Base-by-base conservation (phyloP, 2,888 invertebrate genomes). In the Axea sp. region DNA sequence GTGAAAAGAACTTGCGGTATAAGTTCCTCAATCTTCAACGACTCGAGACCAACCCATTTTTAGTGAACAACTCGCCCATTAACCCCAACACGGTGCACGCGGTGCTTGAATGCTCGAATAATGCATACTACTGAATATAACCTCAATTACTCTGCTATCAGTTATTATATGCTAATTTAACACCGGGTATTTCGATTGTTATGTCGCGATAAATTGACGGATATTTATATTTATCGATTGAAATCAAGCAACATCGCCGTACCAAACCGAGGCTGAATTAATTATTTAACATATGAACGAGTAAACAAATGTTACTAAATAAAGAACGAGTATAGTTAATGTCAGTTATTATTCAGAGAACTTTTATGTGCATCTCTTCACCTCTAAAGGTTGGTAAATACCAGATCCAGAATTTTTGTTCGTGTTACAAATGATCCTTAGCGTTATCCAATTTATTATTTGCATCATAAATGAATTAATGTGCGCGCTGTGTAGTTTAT, bases 61-160 rank as follows among this genome's bases (percentile, higher is more conserved):
- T 39, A 35, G 47, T 19, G 22, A 55, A 71, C 62, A 62, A 62
- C 55, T 55, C 41, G 14, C 73, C 67, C 73, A 76, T 77, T 76
- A 77, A 71, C 68, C 57, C 45, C 59, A 14, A 43, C 33, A 33
- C 43, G 35, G 22, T 64, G 30, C 59, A 37, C 59, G 33, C 39
- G 62, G 53, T 60, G 33, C 68, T 31, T 26, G 57, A 55, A 57
- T 39, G 12, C 26, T 26, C 67, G 33, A 68, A 55, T 59, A 68
- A 68, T 49, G 28, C 22, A 41, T 24, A 14, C 24, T 17, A 24
- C 43, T 59, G 59, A 68, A 43, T 68, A 41, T 57, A 65, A 55
- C 47, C 45, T 45, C 55, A 37, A 57, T 67, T 67, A 67, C 57
- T 35, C 8, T 12, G 41, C 31, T 49, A 67, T 49, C 57, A 49